Evolutionary conservation across 2,797 vertebrate species (phyloP).

Genomic region (Premnoplex brunnescens): DNA sequence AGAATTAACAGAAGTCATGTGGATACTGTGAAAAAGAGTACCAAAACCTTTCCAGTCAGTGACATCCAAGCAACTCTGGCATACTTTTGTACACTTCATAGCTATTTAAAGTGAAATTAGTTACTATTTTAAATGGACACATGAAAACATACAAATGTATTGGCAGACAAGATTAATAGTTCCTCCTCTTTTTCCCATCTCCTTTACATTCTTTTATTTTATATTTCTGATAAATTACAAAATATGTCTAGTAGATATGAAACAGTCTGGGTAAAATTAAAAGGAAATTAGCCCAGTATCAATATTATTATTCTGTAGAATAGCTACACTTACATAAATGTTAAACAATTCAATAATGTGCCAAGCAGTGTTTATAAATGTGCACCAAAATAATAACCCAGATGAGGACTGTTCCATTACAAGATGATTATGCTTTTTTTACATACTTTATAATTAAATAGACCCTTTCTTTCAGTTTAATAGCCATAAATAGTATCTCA

Average conservation of each 20-base stretch:
- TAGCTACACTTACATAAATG: not conserved
- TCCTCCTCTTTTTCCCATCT: not conserved
- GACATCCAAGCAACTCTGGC: not conserved
- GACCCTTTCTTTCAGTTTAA: slow-evolving; percentile 38
- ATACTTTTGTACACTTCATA: not conserved
- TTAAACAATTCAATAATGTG: slow-evolving; percentile 19
- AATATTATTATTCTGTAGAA: not conserved
- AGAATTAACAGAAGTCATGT: not conserved
- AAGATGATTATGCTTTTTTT: slow-evolving; percentile 20
- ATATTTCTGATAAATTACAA: not conserved
- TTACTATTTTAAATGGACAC: not conserved
- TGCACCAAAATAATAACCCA: slow-evolving; percentile 31
- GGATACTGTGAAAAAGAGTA: not conserved
- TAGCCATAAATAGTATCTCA: slow-evolving; percentile 46
- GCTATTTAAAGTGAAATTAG: not conserved
- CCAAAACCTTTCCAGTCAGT: not conserved
- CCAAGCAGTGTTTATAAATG: slow-evolving; percentile 14
- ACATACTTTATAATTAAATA: slow-evolving; percentile 53
- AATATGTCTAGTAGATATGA: not conserved
- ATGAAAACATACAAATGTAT: not conserved
- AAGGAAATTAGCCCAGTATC: not conserved
- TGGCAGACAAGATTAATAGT: not conserved
- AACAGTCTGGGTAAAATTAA: not conserved
- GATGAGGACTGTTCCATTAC: slow-evolving; percentile 24
- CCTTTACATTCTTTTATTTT: not conserved